phyloP scores from a whole-genome alignment of 2,888 invertebrate genomes.

The Leptura quadrifasciata region DNA sequence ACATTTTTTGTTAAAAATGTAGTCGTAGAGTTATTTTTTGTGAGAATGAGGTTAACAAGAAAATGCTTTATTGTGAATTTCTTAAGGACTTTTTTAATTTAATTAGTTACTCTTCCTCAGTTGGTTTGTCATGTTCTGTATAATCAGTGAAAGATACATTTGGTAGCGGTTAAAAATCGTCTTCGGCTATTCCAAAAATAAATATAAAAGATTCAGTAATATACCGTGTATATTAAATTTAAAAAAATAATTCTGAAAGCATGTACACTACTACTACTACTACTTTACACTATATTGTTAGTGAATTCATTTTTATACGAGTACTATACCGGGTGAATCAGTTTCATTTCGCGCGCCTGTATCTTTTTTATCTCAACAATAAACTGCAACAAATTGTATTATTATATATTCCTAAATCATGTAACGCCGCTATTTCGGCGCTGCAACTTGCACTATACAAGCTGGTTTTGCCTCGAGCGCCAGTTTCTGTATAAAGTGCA shows the following conservation, averaged over 20 bases:
- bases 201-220: background rate
- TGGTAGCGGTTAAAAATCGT: background rate
- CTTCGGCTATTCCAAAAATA: background rate
- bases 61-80: constrained; percentile 22
- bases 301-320: too few relatives aligned
- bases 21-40: constrained; percentile 29
- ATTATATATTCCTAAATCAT: too few relatives aligned
- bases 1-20: constrained; percentile 10
- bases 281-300: too few relatives aligned
- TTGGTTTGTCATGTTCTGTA: constrained; percentile 1
- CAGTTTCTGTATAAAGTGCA: too few relatives aligned
- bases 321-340: too few relatives aligned
- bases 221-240: background rate
- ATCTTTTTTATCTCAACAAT: too few relatives aligned
- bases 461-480: too few relatives aligned
- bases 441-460: too few relatives aligned
- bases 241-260: background rate
- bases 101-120: constrained; percentile 31
- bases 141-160: constrained; percentile 3
- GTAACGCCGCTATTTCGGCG: too few relatives aligned
- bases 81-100: constrained; percentile 15
- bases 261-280: too few relatives aligned
- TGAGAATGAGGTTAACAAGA: constrained; percentile 25
- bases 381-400: too few relatives aligned
- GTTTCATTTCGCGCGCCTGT: too few relatives aligned